These are phyloP conservation scores for Nematolebias whitei DNA, from an alignment of 2,113 vertebrate genomes.

Conservation along the genomic window DNA sequence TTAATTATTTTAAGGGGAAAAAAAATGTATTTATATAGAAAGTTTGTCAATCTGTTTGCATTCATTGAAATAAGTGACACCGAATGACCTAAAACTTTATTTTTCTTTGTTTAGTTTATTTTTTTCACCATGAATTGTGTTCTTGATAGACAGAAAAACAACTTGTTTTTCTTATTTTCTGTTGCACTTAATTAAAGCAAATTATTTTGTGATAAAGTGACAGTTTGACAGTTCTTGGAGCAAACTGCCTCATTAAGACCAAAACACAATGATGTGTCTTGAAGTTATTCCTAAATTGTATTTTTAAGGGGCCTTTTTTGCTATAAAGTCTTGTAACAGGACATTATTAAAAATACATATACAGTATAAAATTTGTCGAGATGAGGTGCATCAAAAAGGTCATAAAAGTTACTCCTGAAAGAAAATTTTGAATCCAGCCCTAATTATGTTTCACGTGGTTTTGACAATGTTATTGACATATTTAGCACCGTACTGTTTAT, in stretches of 20 bases:
- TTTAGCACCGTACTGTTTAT: no score
- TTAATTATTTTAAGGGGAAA: background rate
- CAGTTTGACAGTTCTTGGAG: background rate
- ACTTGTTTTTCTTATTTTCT: background rate
- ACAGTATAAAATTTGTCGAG: background rate
- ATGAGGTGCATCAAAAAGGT: background rate
- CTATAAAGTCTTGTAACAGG: background rate
- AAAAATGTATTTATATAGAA: background rate
- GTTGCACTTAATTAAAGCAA: constrained; percentile 5
- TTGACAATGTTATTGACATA: no score
- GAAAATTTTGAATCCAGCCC: background rate
- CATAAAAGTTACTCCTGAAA: background rate
- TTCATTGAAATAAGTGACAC: constrained; percentile 6
- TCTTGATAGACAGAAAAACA: background rate
- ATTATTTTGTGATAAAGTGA: constrained; percentile 1
- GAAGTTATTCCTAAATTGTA: background rate
- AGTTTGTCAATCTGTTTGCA: background rate
- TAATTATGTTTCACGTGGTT: no score
- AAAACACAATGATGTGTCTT: background rate
- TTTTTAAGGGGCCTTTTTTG: background rate
- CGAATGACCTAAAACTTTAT: background rate
- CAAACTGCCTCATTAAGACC: constrained; percentile 1
- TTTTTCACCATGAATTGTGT: background rate
- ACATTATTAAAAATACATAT: background rate
- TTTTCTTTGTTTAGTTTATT: background rate